Base-by-base conservation (phyloP, 2,888 invertebrate species). In the Drosophila dives region DNA sequence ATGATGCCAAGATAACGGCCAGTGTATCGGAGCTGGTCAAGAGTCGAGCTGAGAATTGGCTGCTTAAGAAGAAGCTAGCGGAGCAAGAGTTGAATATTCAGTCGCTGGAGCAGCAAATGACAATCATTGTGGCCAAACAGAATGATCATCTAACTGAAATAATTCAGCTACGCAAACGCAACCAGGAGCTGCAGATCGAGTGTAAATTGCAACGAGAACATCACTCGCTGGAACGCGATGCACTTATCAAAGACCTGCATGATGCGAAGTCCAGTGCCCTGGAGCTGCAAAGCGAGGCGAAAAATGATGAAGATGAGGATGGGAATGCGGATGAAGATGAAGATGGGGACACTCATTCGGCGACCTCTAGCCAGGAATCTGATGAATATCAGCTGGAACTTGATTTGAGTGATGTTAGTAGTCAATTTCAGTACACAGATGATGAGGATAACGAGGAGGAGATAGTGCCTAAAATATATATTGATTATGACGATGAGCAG, bases 41-140 rank as follows among this genome's bases (percentile, higher is more conserved):
- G 3, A 83, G 81, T 7, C 89, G 87, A 15, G 81, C 91, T 1
- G 91, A 92, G 77, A 92, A 91, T 65, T 91, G 92, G 90, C 58
- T 91, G 10, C 78, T 92, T 0, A 90, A 77, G 34, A 90, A 90
- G 53, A 82, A 89, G 34, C 59, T 93, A 1, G 38, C 64, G 0
- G 91, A 91, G 5, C 79, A 81, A 11, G 80, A 83, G 40, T 82
- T 87, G 10, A 89, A 87, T 7, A 82, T 90, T 8, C 83, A 90
- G 59, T 92, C 91, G 64, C 76, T 93, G 42, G 91, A 92, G 54
- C 78, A 86, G 36, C 66, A 92, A 20, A 83, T 92, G 61, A 84
- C 83, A 48, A 90, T 82, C 3, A 83, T 92, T 59, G 86, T 92
- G 38, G 79, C 85, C 4, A 92, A 92, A 38, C 92, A 93, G 64